Conservation (phyloP, 2,797 vertebrate species). For the Smutsia temminckii region DNA sequence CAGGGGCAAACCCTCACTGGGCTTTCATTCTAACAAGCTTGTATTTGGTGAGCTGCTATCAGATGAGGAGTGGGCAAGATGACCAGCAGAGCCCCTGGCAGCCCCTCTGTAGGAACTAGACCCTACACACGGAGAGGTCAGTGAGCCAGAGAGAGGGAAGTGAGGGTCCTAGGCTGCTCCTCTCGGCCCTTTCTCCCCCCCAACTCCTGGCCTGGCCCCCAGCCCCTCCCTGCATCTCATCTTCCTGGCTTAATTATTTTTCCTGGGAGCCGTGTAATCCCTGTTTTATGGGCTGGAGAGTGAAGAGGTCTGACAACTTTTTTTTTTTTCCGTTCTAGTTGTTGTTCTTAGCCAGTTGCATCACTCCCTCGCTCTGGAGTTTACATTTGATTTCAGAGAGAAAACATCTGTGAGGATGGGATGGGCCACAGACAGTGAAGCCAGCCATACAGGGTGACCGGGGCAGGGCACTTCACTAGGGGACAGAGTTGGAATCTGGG, state of each 20-base stretch:
- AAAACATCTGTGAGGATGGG: conserved; percentile 55
- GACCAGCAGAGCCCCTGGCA: not conserved
- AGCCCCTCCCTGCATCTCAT: conserved; percentile 73
- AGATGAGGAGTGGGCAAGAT: not conserved
- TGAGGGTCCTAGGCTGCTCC: not conserved
- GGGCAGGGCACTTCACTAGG: conserved; percentile 25
- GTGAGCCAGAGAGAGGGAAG: not conserved
- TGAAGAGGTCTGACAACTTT: conserved; percentile 74
- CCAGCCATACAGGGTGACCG: conserved; percentile 17
- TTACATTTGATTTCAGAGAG: conserved; percentile 64
- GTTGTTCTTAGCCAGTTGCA: conserved; percentile 76
- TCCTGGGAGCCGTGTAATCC: conserved; percentile 78
- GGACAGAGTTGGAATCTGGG: conserved; percentile 1
- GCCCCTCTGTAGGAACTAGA: no score
- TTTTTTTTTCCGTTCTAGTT: conserved; percentile 67
- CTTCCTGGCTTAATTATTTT: conserved; percentile 82
- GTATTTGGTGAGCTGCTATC: not conserved
- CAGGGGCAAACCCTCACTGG: not conserved
- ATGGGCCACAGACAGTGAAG: not conserved
- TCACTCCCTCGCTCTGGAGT: conserved; percentile 56
- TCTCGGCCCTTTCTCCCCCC: conserved; percentile 24
- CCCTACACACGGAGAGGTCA: not conserved
- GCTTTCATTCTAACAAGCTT: not conserved
- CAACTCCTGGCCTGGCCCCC: conserved; percentile 47
- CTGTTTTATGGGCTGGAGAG: conserved; percentile 71